Conservation (phyloP, 1,140 invertebrate species). For the Phymastichus coffea region DNA sequence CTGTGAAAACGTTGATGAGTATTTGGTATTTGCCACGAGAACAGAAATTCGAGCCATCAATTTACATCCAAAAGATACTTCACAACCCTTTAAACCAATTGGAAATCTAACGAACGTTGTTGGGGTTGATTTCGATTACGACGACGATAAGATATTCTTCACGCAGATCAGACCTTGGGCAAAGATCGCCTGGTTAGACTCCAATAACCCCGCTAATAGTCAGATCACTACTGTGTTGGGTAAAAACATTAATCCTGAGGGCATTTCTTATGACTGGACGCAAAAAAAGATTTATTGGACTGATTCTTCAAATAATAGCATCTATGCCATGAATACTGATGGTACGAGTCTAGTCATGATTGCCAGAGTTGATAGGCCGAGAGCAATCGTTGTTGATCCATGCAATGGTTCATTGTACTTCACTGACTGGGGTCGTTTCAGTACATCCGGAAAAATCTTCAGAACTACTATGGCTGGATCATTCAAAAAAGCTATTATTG, state of each 20-base stretch:
- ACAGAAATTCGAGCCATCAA: conserved; percentile 87
- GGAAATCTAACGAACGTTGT: conserved; percentile 95
- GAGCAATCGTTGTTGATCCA: conserved; percentile 95
- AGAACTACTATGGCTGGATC: conserved; percentile 96
- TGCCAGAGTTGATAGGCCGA: conserved; percentile 84
- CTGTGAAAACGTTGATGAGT: conserved; percentile 84
- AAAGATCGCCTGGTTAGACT: conserved; percentile 77
- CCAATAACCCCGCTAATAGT: conserved; percentile 63
- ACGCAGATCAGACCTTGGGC: conserved; percentile 91
- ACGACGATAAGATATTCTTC: conserved; percentile 83
- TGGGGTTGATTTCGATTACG: conserved; percentile 93
- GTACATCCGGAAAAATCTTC: conserved; percentile 92
- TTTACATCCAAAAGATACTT: conserved; percentile 77
- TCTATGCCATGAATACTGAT: conserved; percentile 93
- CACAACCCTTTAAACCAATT: conserved; percentile 81
- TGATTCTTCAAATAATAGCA: conserved; percentile 90
- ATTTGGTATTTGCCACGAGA: conserved; percentile 86
- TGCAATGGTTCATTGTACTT: conserved; percentile 92
- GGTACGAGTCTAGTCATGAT: conserved; percentile 91
- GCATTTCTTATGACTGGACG: conserved; percentile 96
- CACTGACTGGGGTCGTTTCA: conserved; percentile 92
- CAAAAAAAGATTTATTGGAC: conserved; percentile 97
- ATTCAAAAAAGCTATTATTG: conserved; percentile 84
- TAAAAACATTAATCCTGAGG: conserved; percentile 89
- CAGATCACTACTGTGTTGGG: conserved; percentile 74